Evolutionary conservation across 2,113 vertebrate species (phyloP).

Genomic region (Anguilla rostrata): DNA sequence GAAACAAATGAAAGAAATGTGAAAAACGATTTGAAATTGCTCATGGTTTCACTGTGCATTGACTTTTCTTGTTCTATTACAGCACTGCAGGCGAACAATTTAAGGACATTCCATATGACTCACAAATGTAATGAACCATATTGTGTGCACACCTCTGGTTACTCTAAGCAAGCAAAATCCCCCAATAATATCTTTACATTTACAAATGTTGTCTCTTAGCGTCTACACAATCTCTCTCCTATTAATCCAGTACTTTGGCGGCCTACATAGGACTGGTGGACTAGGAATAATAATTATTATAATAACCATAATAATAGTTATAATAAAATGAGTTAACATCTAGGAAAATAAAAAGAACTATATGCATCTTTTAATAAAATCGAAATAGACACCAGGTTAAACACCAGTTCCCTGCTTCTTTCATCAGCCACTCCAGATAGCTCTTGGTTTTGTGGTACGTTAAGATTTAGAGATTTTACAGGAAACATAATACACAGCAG

Average conservation of each 20-base stretch:
- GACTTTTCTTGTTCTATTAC: background rate
- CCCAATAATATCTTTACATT: slow-evolving; percentile 57
- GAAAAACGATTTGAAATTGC: background rate
- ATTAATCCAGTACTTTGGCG: slow-evolving; percentile 25
- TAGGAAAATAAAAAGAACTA: slow-evolving; percentile 43
- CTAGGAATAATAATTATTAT: slow-evolving; percentile 46
- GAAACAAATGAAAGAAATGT: background rate
- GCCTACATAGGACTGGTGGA: slow-evolving; percentile 51
- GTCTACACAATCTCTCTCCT: slow-evolving; percentile 28
- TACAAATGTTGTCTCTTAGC: slow-evolving; percentile 27
- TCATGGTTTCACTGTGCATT: slow-evolving; percentile 6
- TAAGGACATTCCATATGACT: background rate
- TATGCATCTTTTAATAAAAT: slow-evolving; percentile 50
- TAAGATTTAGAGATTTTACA: background rate
- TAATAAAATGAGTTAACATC: slow-evolving; percentile 44
- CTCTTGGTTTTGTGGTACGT: slow-evolving; percentile 12
- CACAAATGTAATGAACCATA: slow-evolving; percentile 4
- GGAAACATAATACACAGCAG: background rate
- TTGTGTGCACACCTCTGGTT: slow-evolving; percentile 23
- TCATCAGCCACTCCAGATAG: slow-evolving; percentile 19
- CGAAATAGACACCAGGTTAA: slow-evolving; percentile 40
- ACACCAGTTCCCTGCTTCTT: slow-evolving; percentile 10
- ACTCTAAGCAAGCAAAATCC: slow-evolving; percentile 54
- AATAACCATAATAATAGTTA: slow-evolving; percentile 40
- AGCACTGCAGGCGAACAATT: slow-evolving; percentile 3